A percentile compares a stretch with the other conserved stretches of the same genome.
Conservation (phyloP, 2,888 invertebrate species). For the Adineta ricciae region DNA sequence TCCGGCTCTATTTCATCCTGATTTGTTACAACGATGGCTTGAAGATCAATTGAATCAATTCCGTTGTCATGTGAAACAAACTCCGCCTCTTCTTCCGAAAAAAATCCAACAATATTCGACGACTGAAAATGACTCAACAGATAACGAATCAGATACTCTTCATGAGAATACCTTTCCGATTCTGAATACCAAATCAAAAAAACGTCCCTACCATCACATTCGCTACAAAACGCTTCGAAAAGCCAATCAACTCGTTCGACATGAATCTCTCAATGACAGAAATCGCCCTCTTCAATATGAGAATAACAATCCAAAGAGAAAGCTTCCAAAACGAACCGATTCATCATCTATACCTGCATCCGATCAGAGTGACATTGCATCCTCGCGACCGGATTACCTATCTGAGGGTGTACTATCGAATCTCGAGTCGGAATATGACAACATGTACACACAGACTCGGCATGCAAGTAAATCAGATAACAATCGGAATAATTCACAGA, state of each 20-base stretch:
- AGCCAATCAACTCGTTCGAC: not conserved
- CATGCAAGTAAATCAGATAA: not conserved
- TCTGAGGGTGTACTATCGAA: not conserved
- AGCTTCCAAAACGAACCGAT: not conserved
- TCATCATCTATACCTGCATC: not conserved
- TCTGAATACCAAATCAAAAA: not conserved
- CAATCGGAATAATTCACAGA: not conserved
- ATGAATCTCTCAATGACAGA: not conserved
- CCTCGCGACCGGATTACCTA: not conserved
- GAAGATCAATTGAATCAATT: not conserved
- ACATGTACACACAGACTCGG: not conserved
- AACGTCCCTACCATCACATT: not conserved
- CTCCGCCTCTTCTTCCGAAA: not conserved
- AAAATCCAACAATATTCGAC: not conserved
- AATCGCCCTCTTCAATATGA: not conserved
- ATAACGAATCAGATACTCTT: not conserved
- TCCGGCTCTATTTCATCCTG: not conserved
- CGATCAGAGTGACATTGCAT: not conserved
- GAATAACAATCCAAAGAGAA: not conserved
- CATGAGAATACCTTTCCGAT: not conserved
- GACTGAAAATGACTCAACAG: constrained; percentile 6
- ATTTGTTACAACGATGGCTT: not conserved
- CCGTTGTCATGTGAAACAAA: not conserved
- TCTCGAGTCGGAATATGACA: constrained; percentile 14
- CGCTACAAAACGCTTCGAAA: not conserved